Evolutionary conservation across 2,888 invertebrate species (phyloP).

Genomic region (Resseliella maxima): DNA sequence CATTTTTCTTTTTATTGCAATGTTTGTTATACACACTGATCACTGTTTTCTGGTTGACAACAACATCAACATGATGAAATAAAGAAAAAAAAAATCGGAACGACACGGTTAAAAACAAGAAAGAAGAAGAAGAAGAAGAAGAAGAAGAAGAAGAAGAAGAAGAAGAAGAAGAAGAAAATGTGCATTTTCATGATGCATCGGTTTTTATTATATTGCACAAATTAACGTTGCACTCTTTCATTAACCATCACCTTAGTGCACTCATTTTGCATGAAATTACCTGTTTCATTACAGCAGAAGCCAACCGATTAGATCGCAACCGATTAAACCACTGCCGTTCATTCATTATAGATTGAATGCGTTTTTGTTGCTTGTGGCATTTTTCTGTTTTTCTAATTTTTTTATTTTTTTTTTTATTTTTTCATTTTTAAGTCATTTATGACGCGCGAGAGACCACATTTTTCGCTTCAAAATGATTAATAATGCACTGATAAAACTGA

Average conservation of each 20-base stretch:
- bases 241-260: conserved; percentile 37
- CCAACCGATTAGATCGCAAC: not conserved
- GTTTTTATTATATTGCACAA: not conserved
- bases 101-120: no score
- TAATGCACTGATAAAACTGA: conserved; percentile 1
- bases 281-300: conserved; percentile 6
- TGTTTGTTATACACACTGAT: not conserved
- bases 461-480: not conserved
- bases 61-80: no score
- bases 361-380: not conserved
- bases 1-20: not conserved
- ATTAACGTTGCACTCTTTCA: not conserved
- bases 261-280: conserved; percentile 15
- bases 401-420: no score
- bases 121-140: not conserved
- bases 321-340: not conserved
- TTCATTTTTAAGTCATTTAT: not conserved
- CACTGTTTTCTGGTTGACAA: no score
- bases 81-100: no score
- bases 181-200: not conserved
- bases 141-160: not conserved
- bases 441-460: not conserved
- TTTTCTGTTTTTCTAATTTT: not conserved
- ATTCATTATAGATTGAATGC: not conserved
- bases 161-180: not conserved